Evolutionary conservation across 2,888 invertebrate genomes (phyloP).

Genomic region (Marasmarcha lunaedactyla): DNA sequence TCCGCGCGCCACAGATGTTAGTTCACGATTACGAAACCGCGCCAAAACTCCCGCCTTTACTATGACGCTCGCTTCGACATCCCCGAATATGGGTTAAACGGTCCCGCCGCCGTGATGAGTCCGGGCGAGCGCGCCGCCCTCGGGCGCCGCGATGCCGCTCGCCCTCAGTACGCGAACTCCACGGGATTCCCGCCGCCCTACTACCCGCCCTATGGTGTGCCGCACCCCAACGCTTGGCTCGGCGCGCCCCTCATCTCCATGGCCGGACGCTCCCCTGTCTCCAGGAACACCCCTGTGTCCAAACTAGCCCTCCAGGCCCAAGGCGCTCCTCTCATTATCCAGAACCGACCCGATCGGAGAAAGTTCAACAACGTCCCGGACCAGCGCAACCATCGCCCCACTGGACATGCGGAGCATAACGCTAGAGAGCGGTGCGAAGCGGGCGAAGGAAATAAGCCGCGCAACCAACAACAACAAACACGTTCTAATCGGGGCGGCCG

Average conservation of each 20-base stretch:
- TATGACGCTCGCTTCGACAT: conserved; percentile 58
- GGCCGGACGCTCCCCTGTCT: conserved; percentile 70
- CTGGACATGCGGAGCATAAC: conserved; percentile 36
- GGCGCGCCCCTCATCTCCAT: conserved; percentile 86
- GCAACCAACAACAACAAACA: conserved; percentile 53
- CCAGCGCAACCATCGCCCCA: conserved; percentile 47
- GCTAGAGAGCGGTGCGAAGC: conserved; percentile 45
- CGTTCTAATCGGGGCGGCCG: conserved; percentile 50
- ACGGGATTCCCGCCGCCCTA: conserved; percentile 65
- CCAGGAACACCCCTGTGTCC: conserved; percentile 72
- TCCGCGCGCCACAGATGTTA: conserved; percentile 55
- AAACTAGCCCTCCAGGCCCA: conserved; percentile 86
- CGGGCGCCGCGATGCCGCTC: conserved; percentile 66
- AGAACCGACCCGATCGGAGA: conserved; percentile 72
- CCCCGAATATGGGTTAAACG: conserved; percentile 80
- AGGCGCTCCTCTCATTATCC: conserved; percentile 85
- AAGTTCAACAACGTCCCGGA: conserved; percentile 53
- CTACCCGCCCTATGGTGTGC: conserved; percentile 63
- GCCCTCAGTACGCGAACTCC: conserved; percentile 61
- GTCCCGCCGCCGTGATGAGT: conserved; percentile 57
- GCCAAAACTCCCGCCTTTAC: conserved; percentile 49
- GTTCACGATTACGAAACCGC: conserved; percentile 66
- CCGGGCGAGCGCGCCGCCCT: conserved; percentile 68
- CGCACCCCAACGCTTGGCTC: conserved; percentile 77
- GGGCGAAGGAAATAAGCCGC: conserved; percentile 46